These are phyloP conservation scores for Muscicapa comitata DNA, from an alignment of 2,797 vertebrate species.

Conservation along the genomic window DNA sequence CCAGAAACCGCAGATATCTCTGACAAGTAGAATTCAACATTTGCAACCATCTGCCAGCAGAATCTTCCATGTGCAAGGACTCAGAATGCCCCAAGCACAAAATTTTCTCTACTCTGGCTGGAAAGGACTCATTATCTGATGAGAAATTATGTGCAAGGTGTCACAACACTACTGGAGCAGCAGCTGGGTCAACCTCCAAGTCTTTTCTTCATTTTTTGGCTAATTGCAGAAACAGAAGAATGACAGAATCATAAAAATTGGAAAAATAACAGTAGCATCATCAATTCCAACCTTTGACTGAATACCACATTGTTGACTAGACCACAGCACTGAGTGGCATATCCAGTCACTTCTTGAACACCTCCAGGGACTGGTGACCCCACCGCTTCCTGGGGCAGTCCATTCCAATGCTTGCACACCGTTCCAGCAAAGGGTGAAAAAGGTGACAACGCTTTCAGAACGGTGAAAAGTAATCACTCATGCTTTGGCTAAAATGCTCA, in stretches of 20 bases:
- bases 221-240: background rate
- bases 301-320: background rate
- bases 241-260: background rate
- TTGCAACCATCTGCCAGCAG: background rate
- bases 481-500: background rate
- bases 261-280: background rate
- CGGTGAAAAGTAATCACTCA: background rate
- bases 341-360: background rate
- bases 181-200: background rate
- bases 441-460: background rate
- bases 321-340: background rate
- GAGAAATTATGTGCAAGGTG: background rate
- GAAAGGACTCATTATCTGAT: background rate
- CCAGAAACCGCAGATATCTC: background rate
- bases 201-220: background rate
- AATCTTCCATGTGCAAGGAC: background rate
- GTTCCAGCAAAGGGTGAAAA: background rate
- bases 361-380: background rate
- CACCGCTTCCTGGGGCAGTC: background rate
- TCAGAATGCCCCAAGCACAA: fast-evolving
- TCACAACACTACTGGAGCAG: fast-evolving
- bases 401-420: background rate
- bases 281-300: background rate
- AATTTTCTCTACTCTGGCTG: background rate
- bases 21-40: background rate